Conservation (phyloP, 2,797 vertebrate genomes). For the Kryptolebias ocellatus region DNA sequence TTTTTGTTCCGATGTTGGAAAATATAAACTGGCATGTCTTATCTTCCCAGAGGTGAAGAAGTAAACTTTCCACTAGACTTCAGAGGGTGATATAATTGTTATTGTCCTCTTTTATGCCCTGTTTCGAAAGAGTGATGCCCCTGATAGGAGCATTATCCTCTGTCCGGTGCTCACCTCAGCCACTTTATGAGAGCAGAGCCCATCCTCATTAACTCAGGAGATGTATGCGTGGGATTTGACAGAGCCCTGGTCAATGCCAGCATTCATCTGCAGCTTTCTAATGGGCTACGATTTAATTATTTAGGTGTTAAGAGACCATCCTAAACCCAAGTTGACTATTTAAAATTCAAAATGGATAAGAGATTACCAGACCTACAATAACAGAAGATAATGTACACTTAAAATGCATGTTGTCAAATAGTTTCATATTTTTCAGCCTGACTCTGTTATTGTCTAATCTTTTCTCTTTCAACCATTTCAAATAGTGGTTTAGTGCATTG, state of each 20-base stretch:
- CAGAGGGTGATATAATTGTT: slow-evolving; percentile 2
- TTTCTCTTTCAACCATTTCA: no score
- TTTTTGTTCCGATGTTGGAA: background rate
- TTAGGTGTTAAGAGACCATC: background rate
- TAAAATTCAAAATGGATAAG: no score
- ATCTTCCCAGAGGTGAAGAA: slow-evolving; percentile 4
- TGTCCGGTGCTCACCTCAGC: slow-evolving; percentile 13
- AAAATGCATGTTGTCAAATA: background rate
- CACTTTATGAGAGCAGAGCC: slow-evolving; percentile 36
- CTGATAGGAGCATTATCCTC: slow-evolving; percentile 17
- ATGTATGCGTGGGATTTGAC: slow-evolving; percentile 10
- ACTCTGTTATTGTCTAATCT: background rate
- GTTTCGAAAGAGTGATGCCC: slow-evolving; percentile 29
- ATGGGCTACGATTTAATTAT: slow-evolving; percentile 15
- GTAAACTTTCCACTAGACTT: slow-evolving; percentile 12
- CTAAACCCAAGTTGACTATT: no score
- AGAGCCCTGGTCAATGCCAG: slow-evolving; percentile 21
- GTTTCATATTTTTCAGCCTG: background rate
- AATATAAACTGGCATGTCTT: background rate
- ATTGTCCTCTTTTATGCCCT: slow-evolving; percentile 19
- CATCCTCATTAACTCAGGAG: slow-evolving; percentile 25
- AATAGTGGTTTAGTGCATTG: background rate
- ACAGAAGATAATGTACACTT: no score
- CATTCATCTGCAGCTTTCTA: slow-evolving; percentile 23
- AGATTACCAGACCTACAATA: no score